phyloP scores from a whole-genome alignment of 2,113 vertebrate genomes.

The Zosterops japonicus region DNA sequence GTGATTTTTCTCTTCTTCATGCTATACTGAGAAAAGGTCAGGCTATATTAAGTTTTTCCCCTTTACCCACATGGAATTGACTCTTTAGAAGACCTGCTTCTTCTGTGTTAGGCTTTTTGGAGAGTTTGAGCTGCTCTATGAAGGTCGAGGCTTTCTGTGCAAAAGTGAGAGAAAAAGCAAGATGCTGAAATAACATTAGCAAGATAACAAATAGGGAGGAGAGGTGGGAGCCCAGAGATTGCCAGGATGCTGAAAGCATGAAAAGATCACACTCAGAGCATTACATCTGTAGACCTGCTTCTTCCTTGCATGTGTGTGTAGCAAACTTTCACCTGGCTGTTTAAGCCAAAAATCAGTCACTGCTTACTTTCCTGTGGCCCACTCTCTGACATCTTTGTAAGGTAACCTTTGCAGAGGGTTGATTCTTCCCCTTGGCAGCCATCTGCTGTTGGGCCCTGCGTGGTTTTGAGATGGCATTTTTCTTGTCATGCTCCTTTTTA shows the following conservation, averaged over 20 bases:
- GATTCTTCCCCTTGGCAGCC: not conserved
- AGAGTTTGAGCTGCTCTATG: not conserved
- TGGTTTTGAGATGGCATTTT: not conserved
- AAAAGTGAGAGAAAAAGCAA: not conserved
- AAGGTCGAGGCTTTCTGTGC: not conserved
- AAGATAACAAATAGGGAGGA: not conserved
- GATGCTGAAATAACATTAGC: not conserved
- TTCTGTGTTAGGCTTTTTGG: not conserved
- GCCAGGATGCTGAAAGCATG: not conserved
- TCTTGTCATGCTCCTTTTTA: not conserved
- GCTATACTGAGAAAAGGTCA: not conserved
- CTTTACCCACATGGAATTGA: not conserved
- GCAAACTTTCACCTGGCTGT: not conserved
- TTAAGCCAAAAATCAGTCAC: not conserved
- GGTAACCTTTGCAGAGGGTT: not conserved
- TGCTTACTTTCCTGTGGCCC: not conserved
- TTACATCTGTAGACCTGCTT: not conserved
- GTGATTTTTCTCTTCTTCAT: not conserved
- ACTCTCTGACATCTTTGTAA: not conserved
- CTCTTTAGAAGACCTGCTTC: not conserved
- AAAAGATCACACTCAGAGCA: not conserved
- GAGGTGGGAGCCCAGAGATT: not conserved
- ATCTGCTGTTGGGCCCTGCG: not conserved
- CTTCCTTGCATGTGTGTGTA: not conserved
- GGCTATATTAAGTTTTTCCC: not conserved